Conservation (phyloP, 2,797 vertebrate genomes). For the Falco novaeseelandiae region DNA sequence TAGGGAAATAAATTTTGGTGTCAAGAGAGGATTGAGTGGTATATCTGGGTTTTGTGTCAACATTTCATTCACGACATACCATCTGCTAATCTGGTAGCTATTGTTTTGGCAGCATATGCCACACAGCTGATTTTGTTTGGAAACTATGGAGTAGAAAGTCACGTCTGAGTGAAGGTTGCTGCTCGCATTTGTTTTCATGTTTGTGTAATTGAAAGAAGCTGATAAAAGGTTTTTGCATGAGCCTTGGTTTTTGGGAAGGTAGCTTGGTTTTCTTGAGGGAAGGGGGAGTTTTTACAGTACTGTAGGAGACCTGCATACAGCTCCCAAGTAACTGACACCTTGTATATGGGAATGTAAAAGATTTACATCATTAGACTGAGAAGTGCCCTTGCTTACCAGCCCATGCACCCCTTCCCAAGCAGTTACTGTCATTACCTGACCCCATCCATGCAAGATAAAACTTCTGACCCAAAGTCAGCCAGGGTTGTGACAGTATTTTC, state of each 20-base stretch:
- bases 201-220: background rate
- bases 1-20: background rate
- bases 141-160: background rate
- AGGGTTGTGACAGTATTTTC: background rate
- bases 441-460: background rate
- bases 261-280: background rate
- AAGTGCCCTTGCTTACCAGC: background rate
- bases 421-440: background rate
- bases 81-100: conserved; percentile 48
- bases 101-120: conserved; percentile 49
- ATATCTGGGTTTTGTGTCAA: conserved; percentile 14
- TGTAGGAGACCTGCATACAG: background rate
- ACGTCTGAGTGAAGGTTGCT: background rate
- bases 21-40: background rate
- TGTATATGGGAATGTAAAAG: background rate
- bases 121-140: conserved; percentile 13
- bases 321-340: background rate
- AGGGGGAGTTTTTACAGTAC: background rate
- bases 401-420: background rate
- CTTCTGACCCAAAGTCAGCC: background rate
- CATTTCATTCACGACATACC: conserved; percentile 43
- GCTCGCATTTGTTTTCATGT: background rate
- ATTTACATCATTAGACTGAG: background rate
- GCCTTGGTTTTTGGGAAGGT: background rate
- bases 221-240: background rate